Evolutionary conservation across 1,140 invertebrate species (phyloP), one percentile per base, ranked within the genome.

Genomic region (Pogonus chalceus): DNA sequence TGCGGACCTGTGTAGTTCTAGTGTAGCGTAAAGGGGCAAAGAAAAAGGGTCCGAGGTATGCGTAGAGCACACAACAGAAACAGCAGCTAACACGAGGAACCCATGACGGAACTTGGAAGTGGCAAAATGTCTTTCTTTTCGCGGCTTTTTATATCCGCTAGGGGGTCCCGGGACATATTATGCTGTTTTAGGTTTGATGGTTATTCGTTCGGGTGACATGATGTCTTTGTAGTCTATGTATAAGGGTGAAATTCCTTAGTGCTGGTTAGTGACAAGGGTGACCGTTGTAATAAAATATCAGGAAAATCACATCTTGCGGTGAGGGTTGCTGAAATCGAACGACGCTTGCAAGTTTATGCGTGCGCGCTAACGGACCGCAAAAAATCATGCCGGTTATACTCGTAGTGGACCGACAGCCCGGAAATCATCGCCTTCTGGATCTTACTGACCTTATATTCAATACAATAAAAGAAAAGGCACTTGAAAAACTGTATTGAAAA

Each of bases 61-160:
- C 52, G 55, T 55, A 58, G 53, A 55, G 54, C 56, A 50, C 35
- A 53, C 48, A 58, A 58, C 52, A 55, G 56, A 55, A 51, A 35
- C 46, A 46, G 53, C 48, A 53, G 56, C 49, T 52, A 18, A 43
- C 39, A 35, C 39, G 48, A 39, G 49, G 54, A 23, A 37, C 26
- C 56, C 22, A 20, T 20, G 23, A 50, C 23, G 47, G 26, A 31
- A 31, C 26, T 31, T 31, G 26, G 26, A 14, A 51, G 58, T 51
- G 58, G 53, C 59, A 55, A 51, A 61, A 59, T 57, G 59, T 61
- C 59, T 61, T 61, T 59, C 57, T 58, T 50, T 59, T 57, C 57
- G 55, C 55, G 55, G 57, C 51, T 58, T 54, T 56, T 61, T 58
- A 58, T 60, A 55, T 51, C 57, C 55, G 54, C 26, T 31, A 54